Evolutionary conservation across 2,888 invertebrate genomes (phyloP), one percentile per base, ranked within the genome.

Genomic region (Tipula unca): DNA sequence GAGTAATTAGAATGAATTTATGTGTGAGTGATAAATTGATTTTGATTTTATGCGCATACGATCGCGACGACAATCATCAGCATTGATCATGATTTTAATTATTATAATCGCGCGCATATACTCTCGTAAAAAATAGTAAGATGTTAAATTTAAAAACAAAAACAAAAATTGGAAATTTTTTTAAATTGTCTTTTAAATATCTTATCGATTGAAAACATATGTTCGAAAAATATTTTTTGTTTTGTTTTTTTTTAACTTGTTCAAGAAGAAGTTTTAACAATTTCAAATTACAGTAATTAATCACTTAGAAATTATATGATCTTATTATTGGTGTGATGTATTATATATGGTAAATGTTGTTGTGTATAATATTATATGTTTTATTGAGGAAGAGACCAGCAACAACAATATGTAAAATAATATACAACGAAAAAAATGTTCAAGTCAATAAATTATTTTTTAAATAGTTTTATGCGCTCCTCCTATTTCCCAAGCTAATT

Each of bases 131-230:
- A 25, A 25, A 69, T 69, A 69, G 69, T 69, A 69, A 54, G 48
- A 54, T 54, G 48, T 54, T 54, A 54, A 54, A 54, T 54, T 54
- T 54, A 54, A 54, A 17, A 54, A 54, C 48, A 54, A 54, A n/a
- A 17, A 54, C 48, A 54, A 54, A 54, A 48, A 32, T 6, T 5
- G 17, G 6, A 48, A 25, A 69, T 3, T 25, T 69, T 69, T 69
- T 69, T 20, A 69, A 69, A 69, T 69, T 69, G 69, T 69, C 69
- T 69, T 69, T 69, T 69, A 69, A 69, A 69, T 69, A 69, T 69
- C 69, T 69, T 69, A 69, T 69, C 69, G 69, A 69, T 69, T 69
- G 69, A 69, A 69, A 69, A 69, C 69, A 69, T 69, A 69, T 69
- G 69, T 69, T 69, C 10, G 69, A 25, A 69, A 69, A 69, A 69